phyloP scores from a whole-genome alignment of 1,140 invertebrate species.

The Nephila pilipes region DNA sequence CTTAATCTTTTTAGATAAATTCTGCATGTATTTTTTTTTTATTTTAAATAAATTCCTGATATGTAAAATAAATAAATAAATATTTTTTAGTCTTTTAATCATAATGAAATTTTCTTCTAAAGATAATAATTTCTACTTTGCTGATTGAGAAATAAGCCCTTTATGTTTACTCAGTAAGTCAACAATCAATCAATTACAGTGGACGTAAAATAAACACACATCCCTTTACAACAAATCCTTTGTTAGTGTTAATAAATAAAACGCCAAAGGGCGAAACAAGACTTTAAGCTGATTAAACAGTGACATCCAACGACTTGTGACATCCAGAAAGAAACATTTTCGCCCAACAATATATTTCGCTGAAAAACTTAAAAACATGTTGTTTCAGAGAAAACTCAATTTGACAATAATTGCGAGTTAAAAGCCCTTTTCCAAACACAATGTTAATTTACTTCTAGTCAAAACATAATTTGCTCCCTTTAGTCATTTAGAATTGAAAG shows the following conservation, averaged over 20 bases:
- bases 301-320: not conserved
- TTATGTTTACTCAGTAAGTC: no score
- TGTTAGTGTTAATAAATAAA: not conserved
- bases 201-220: not conserved
- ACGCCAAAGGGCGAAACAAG: not conserved
- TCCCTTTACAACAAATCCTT: not conserved
- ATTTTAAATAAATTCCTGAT: no score
- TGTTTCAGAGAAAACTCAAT: not conserved
- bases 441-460: not conserved
- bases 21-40: no score
- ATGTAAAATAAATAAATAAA: no score
- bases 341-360: not conserved
- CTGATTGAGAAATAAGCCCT: no score
- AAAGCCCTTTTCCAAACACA: conserved; percentile 3
- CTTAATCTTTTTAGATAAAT: no score
- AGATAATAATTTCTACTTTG: no score
- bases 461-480: conserved; percentile 16
- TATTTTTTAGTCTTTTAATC: no score
- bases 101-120: no score
- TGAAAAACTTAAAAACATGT: not conserved
- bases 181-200: not conserved
- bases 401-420: not conserved
- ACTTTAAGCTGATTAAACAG: not conserved
- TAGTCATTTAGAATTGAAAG: not conserved
- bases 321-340: not conserved